phyloP scores from a whole-genome alignment of 2,113 vertebrate species.

The Silurus asotus region DNA sequence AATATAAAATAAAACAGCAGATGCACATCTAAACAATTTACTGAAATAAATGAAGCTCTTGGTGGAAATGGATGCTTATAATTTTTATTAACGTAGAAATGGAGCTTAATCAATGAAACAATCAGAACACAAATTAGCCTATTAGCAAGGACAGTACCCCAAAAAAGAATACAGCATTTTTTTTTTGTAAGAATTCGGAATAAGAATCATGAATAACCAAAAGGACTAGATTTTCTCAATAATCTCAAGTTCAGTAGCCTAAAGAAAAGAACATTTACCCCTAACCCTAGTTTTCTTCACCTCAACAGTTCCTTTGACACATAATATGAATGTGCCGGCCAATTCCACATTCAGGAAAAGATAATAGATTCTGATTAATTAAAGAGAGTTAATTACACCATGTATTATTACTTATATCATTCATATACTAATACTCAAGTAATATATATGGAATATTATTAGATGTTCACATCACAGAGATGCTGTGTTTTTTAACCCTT shows the following conservation, averaged over 20 bases:
- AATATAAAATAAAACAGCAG: background rate
- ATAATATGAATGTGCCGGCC: background rate
- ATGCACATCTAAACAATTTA: background rate
- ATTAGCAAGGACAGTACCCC: background rate
- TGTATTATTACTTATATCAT: background rate
- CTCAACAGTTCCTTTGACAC: background rate
- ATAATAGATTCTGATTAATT: background rate
- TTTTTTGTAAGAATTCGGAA: background rate
- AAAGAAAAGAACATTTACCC: background rate
- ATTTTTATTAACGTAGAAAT: background rate
- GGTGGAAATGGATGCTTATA: background rate
- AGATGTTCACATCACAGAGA: background rate
- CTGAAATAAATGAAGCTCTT: background rate
- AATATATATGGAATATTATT: background rate
- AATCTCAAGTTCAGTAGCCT: background rate
- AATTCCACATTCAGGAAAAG: background rate
- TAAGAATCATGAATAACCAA: background rate
- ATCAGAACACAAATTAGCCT: background rate
- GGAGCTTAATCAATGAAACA: background rate
- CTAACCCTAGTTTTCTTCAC: no score
- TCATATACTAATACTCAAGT: no score
- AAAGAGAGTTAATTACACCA: background rate
- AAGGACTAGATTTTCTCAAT: background rate
- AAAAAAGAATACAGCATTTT: background rate
- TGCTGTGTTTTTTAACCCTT: background rate